Evolutionary conservation across 2,888 invertebrate species (phyloP), one percentile per base, ranked within the genome.

Genomic region (Rhorus exstirpatorius): DNA sequence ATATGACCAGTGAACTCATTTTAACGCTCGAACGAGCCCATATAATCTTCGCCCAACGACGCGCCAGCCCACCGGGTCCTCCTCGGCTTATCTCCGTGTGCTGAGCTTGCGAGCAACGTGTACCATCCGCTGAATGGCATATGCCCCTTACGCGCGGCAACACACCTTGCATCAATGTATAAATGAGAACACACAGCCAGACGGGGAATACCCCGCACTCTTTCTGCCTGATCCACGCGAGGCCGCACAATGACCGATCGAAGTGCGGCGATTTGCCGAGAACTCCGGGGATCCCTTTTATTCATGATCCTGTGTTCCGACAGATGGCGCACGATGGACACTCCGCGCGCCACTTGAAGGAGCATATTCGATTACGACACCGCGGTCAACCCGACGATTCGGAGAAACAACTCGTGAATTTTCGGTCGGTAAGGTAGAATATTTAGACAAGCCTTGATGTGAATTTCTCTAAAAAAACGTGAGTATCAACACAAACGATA

Each of bases 1-100:
- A 87, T 87, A 85, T 90, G 90, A 89, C 90, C 91, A 91, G 89
- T 91, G 91, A 91, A 91, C 91, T 91, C 90, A 86, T 91, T 91
- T 91, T 90, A 87, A 90, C 91, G 83, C 89, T 80, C 85, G 86
- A 85, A 83, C 83, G 86, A 84, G 81, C 79, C 85, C 55, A n/a
- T 38, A 88, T 88, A 89, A 89, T 88, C 87, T 87, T 31, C 31
- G 6, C 31, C 8, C 65, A 53, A 65, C 53, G 44, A 83, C 84
- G n/a, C n/a, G n/a, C n/a, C n/a, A 31, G 87, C 85, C 79, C 74
- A 78, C 81, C 83, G 79, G 79, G 78, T 75, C 77, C 72, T 81
- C 58, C 77, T 49, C 51, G 41, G 24, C 44, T 49, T 26, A 3
- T 12, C 38, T 38, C 1, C 6, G 55, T 21, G 38, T 38, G 21